Percentiles rank a stretch among this genome's conserved stretches.
These are phyloP conservation scores for Drosophila barbarae DNA, from an alignment of 2,888 invertebrate species.

Conservation along the genomic window DNA sequence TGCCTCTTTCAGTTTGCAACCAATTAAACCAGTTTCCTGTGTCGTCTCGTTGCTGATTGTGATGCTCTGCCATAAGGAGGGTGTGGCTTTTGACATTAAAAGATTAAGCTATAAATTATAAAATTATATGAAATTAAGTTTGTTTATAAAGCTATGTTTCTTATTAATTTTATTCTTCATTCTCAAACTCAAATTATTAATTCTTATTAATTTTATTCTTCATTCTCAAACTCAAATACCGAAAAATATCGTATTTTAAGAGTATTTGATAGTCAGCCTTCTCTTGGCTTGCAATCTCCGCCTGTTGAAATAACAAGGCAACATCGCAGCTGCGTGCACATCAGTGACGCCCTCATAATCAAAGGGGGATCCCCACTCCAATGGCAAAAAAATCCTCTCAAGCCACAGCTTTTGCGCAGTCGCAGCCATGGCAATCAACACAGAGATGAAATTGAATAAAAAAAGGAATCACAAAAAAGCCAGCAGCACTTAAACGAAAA, in stretches of 20 bases:
- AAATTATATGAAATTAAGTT: neutral
- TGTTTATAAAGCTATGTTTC: neutral
- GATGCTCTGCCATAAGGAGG: neutral
- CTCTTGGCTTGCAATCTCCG: slow-evolving; percentile 49
- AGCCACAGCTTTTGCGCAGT: slow-evolving; percentile 42
- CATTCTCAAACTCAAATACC: neutral
- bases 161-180: neutral
- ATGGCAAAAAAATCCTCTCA: neutral
- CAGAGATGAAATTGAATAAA: slow-evolving; percentile 7
- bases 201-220: neutral
- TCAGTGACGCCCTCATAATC: slow-evolving; percentile 42
- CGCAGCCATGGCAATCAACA: slow-evolving; percentile 30
- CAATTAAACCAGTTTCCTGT: slow-evolving; percentile 71
- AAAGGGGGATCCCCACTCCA: slow-evolving; percentile 21
- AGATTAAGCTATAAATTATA: neutral
- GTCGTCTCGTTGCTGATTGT: slow-evolving; percentile 11
- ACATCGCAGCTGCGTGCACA: slow-evolving; percentile 29
- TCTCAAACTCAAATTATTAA: neutral
- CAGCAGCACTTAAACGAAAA: slow-evolving; percentile 48
- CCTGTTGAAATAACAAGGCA: slow-evolving; percentile 62
- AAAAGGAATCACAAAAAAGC: slow-evolving; percentile 4
- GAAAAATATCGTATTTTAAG: neutral
- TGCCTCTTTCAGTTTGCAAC: slow-evolving; percentile 47
- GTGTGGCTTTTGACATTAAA: no score
- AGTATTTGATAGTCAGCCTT: neutral